Conservation (phyloP, 2,113 vertebrate genomes). For the Pseudolaguvia tuberculata region DNA sequence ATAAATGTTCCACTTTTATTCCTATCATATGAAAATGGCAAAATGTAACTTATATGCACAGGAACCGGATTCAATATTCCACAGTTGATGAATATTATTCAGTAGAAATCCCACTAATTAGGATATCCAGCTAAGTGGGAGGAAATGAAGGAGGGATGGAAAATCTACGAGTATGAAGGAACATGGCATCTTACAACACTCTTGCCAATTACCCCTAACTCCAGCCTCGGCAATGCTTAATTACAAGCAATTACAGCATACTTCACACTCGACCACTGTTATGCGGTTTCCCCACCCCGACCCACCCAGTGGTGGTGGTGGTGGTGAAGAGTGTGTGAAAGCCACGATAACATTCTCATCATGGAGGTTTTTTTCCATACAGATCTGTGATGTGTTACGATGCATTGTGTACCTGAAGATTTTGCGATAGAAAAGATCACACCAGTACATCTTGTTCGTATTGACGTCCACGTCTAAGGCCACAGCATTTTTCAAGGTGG, state of each 20-base stretch:
- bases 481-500: conserved; percentile 92
- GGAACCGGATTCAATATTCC: not conserved
- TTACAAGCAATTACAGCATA: conserved; percentile 25
- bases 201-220: conserved; percentile 14
- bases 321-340: not conserved
- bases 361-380: too few species aligned
- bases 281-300: conserved; percentile 11
- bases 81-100: conserved; percentile 28
- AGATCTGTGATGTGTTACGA: not conserved
- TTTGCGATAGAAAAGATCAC: conserved; percentile 91
- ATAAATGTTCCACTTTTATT: not conserved
- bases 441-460: conserved; percentile 94
- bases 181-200: not conserved
- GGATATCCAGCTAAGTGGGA: not conserved
- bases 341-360: not conserved
- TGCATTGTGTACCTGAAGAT: conserved; percentile 82
- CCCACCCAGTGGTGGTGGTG: conserved; percentile 12
- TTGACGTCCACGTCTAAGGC: conserved; percentile 91
- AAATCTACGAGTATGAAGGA: not conserved
- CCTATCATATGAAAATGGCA: conserved; percentile 8
- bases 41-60: not conserved
- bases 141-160: not conserved
- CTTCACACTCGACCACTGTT: conserved; percentile 27
- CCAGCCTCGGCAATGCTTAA: conserved; percentile 27
- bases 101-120: conserved; percentile 28